phyloP scores from a whole-genome alignment of 2,888 invertebrate genomes.

The Drepanosiphum platanoidis region DNA sequence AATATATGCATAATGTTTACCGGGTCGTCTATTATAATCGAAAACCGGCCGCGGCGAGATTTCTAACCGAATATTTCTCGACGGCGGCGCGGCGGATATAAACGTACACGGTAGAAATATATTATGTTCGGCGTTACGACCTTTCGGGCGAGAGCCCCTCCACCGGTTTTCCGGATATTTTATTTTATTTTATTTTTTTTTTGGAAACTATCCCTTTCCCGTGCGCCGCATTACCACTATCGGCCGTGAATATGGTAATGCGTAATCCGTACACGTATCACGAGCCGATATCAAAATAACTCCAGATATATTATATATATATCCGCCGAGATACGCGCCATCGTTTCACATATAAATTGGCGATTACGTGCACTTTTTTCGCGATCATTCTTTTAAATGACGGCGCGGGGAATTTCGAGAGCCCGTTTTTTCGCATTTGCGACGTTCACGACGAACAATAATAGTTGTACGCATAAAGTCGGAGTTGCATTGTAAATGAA shows the following conservation, averaged over 20 bases:
- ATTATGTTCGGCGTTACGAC: not conserved
- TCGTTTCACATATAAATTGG: constrained; percentile 47
- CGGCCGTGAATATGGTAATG: constrained; percentile 45
- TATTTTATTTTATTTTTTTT: not conserved
- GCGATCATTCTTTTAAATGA: constrained; percentile 32
- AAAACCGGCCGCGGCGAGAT: not conserved
- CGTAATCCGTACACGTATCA: constrained; percentile 52
- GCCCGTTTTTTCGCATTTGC: not conserved
- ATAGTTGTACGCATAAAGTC: not conserved
- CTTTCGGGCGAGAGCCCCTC: no score
- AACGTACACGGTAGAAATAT: not conserved
- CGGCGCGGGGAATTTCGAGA: not conserved
- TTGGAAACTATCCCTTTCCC: not conserved
- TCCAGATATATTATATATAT: constrained; percentile 46
- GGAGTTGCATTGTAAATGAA: no score
- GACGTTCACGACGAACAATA: no score
- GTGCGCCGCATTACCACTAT: not conserved
- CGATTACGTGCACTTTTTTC: constrained; percentile 1
- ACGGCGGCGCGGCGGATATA: no score
- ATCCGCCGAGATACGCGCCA: not conserved
- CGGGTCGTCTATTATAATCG: not conserved
- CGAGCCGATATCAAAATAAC: constrained; percentile 35
- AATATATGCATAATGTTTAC: no score
- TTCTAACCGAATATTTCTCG: no score
- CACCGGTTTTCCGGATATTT: no score